Base-by-base conservation (phyloP, 2,888 invertebrate species). In the Tethea ocularis region DNA sequence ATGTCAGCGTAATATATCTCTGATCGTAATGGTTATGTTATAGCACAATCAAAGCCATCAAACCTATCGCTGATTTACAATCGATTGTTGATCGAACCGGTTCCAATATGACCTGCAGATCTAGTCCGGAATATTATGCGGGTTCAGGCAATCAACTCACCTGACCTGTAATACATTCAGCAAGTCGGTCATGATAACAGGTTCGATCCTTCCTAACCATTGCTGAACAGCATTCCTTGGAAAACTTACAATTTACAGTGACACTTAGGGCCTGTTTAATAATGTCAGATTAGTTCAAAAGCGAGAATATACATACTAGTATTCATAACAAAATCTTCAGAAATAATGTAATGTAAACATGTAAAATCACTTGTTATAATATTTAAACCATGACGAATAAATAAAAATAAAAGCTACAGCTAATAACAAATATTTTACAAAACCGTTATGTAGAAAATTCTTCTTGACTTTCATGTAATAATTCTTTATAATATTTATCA, bases 111-210 rank as follows among this genome's bases (percentile, higher is more conserved):
- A 84, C 82, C 80, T 80, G 83, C 63, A 71, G 68, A 77, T 82
- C 81, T 76, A 70, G 79, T 83, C 84, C 84, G 83, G 82, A 79
- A 84, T 84, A 87, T 88, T 84, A 86, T 87, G 84, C 83, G 83
- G 83, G 86, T 84, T 83, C 83, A 80, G 77, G 82, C 84, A 83
- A 86, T 81, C 85, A 78, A 80, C 77, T 76, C 75, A 71, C 76
- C 76, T 87, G 89, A 83, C 88, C 88, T 71, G 88, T 86, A 86
- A 84, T 79, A 89, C 88, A 83, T 89, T 74, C 66, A 60, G 63
- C 62, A 85, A 84, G 85, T 84, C 74, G 84, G 84, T 68, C 84
- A 79, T 61, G 54, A 69, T 61, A 82, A 82, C 90, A 87, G 84
- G 89, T 89, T 86, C 83, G 65, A 82, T 89, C 88, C 88, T 88